Conservation (phyloP, 2,888 invertebrate species). For the Morinoia aosen region DNA sequence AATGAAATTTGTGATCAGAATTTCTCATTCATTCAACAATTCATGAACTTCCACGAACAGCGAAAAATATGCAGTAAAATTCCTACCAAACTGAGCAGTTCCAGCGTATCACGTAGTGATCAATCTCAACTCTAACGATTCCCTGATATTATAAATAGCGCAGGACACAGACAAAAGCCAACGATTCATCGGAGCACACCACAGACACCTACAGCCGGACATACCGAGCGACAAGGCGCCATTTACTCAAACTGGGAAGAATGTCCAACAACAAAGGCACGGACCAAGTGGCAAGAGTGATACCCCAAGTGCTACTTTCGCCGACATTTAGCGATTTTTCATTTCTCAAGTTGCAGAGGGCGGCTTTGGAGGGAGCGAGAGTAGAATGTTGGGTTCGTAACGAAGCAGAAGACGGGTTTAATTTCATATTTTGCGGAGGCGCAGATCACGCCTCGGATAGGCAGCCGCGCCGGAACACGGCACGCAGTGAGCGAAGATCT, state of each 20-base stretch:
- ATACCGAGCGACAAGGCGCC: background rate
- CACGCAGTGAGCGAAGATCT: background rate
- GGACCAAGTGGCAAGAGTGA: background rate
- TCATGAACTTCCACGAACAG: too few species aligned
- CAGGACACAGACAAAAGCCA: background rate
- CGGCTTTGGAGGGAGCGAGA: background rate
- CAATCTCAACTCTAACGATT: background rate
- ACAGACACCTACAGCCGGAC: background rate
- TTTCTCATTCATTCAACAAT: too few species aligned
- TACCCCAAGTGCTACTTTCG: background rate
- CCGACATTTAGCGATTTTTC: background rate
- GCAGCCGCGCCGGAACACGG: background rate
- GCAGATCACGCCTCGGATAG: background rate
- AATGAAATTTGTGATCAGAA: too few species aligned
- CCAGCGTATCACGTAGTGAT: background rate
- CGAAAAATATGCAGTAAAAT: too few species aligned
- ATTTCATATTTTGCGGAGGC: background rate
- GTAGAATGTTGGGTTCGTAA: background rate
- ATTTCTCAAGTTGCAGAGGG: background rate
- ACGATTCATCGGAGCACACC: background rate
- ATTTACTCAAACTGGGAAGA: background rate
- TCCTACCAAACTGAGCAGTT: background rate
- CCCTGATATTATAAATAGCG: background rate
- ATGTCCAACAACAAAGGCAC: background rate
- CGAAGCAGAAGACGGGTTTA: background rate